Conservation (phyloP, 2,113 vertebrate species). For the Phrynosoma blainvillii region DNA sequence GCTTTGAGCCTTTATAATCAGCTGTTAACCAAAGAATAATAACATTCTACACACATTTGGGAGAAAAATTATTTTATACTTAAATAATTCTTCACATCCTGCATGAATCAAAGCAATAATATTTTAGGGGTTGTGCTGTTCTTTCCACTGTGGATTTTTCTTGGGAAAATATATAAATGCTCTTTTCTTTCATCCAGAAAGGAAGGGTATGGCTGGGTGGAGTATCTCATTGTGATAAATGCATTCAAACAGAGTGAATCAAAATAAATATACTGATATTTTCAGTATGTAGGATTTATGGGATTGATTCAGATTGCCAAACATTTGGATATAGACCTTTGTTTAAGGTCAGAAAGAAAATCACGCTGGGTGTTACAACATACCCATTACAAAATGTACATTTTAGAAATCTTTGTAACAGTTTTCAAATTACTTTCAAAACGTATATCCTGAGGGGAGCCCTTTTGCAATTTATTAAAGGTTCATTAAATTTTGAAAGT, state of each 20-base stretch:
- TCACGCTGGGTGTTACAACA: not conserved
- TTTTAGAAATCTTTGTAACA: not conserved
- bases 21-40: slow-evolving; percentile 22
- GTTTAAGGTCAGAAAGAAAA: slow-evolving; percentile 12
- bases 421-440: not conserved
- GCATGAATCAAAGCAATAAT: slow-evolving; percentile 5
- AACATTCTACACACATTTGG: slow-evolving; percentile 20
- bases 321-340: slow-evolving; percentile 42
- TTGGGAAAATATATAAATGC: slow-evolving; percentile 2
- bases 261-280: slow-evolving; percentile 6
- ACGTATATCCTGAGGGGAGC: not conserved
- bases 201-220: slow-evolving; percentile 14
- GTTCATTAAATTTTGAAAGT: not conserved
- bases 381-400: not conserved
- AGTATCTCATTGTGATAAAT: not conserved
- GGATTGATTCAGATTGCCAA: slow-evolving; percentile 29
- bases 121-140: slow-evolving; percentile 32
- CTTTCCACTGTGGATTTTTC: slow-evolving; percentile 38
- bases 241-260: not conserved
- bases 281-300: not conserved
- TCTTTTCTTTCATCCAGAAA: slow-evolving; percentile 3
- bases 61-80: not conserved
- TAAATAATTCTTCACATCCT: slow-evolving; percentile 24
- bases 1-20: slow-evolving; percentile 28
- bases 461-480: not conserved